Base-by-base conservation (phyloP, 2,888 invertebrate genomes). In the Tanaodytes sp. region DNA sequence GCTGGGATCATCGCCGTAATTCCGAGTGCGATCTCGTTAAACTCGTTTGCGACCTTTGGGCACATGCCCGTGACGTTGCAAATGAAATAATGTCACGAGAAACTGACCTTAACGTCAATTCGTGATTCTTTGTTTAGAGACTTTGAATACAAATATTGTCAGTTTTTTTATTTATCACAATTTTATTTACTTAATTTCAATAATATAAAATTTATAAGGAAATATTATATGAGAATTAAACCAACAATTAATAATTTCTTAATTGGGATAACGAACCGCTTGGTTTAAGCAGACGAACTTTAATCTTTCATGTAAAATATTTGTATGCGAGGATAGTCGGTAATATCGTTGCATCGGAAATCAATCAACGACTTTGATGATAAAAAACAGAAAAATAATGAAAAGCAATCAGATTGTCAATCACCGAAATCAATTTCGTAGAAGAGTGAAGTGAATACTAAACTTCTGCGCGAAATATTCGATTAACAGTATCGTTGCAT, bases 21-120 rank as follows among this genome's bases (percentile, higher is more conserved):
- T 57, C 49, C 14, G 16, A 11, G 9, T n/a, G 55, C 48, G 49
- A 62, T 62, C 55, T 55, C 57, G 59, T 61, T 65, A 68, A 68
- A 72, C 66, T 62, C 43, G 52, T 68, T 64, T 68, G 58, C 42
- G 65, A 62, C 54, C 68, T 54, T 49, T 61, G 43, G 54, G 31
- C 63, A 46, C 20, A 20, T 23, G 61, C 62, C 51, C 51, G 48
- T 58, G 58, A 52, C 54, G 63, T 58, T 68, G 42, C 54, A 63
- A 52, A 58, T 64, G 31, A 31, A 69, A 63, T 68, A 63, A 68
- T 46, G 68, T 43, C 59, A 59, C 54, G 69, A 54, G 57, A 62
- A 58, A 59, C 54, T 69, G 64, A 69, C 64, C 69, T 69, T 69
- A 64, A 55, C 51, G 52, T 68, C 54, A 51, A 64, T 64, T 64